Percentiles rank a stretch among this genome's conserved stretches.
phyloP scores from a whole-genome alignment of 2,888 invertebrate species.

The Spodoptera exigua region DNA sequence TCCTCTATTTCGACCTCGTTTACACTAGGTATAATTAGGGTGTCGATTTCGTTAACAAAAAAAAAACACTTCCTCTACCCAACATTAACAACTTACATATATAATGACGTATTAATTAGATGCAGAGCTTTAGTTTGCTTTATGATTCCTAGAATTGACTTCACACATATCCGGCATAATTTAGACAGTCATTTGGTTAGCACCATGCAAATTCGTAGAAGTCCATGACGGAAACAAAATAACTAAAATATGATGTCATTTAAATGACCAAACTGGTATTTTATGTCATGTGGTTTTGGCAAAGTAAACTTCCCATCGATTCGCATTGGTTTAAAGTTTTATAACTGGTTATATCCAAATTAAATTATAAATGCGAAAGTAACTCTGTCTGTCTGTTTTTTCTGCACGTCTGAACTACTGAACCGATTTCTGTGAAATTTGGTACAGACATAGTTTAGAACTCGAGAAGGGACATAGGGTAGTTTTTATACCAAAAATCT shows the following conservation, averaged over 20 bases:
- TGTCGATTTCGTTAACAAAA: constrained; percentile 1
- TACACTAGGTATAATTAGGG: neutral
- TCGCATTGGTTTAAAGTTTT: neutral
- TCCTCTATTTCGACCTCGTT: neutral
- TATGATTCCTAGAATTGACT: constrained; percentile 37
- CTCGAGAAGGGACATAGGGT: no score
- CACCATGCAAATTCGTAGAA: constrained; percentile 40
- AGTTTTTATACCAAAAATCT: no score
- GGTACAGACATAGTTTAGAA: no score
- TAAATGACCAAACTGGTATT: constrained; percentile 15
- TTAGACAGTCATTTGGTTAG: constrained; percentile 31
- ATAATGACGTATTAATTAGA: constrained; percentile 16
- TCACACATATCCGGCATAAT: constrained; percentile 39
- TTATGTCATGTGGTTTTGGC: constrained; percentile 16
- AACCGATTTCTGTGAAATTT: no score
- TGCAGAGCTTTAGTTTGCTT: constrained; percentile 18
- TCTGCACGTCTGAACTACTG: no score
- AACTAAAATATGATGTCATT: constrained; percentile 44
- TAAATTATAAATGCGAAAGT: no score
- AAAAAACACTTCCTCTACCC: neutral
- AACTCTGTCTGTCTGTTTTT: no score
- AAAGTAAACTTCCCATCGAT: constrained; percentile 5
- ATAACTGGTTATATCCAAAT: neutral
- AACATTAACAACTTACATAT: neutral
- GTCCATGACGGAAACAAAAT: constrained; percentile 32